A percentile compares a stretch with the other conserved stretches of the same genome.
Conservation (phyloP, 1,140 invertebrate species). For the Belonocnema kinseyi region DNA sequence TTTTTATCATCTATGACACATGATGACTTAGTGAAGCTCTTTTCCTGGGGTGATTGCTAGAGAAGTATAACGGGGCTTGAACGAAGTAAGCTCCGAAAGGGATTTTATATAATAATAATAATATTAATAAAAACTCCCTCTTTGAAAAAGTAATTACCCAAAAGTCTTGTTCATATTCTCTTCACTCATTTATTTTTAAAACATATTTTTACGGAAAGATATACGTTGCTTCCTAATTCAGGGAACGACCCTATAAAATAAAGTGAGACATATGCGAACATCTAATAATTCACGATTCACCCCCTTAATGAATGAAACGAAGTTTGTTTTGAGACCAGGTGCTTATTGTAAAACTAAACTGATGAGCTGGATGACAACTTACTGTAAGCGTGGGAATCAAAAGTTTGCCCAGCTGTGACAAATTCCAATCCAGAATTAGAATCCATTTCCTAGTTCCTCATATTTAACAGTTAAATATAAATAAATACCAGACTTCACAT, state of each 20-base stretch:
- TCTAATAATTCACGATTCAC: background rate
- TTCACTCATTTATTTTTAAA: too few species aligned
- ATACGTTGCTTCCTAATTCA: too few species aligned
- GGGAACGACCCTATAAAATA: background rate
- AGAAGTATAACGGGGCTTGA: too few species aligned
- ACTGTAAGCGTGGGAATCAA: background rate
- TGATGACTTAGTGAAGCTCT: too few species aligned
- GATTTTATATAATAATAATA: too few species aligned
- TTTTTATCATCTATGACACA: too few species aligned
- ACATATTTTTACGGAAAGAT: too few species aligned
- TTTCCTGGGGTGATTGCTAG: too few species aligned
- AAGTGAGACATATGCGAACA: background rate
- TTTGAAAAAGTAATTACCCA: background rate
- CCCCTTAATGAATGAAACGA: background rate
- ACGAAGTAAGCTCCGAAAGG: too few species aligned
- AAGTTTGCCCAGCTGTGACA: constrained; percentile 1
- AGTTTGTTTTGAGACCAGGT: constrained; percentile 21
- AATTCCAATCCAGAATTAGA: background rate
- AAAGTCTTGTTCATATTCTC: too few species aligned
- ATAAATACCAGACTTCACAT: too few species aligned
- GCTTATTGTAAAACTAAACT: constrained; percentile 6
- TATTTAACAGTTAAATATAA: too few species aligned
- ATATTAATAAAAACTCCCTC: background rate
- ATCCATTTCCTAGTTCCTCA: background rate
- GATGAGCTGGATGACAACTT: background rate